phyloP scores from a whole-genome alignment of 2,113 vertebrate genomes.

The Poeciliopsis turrubarensis region DNA sequence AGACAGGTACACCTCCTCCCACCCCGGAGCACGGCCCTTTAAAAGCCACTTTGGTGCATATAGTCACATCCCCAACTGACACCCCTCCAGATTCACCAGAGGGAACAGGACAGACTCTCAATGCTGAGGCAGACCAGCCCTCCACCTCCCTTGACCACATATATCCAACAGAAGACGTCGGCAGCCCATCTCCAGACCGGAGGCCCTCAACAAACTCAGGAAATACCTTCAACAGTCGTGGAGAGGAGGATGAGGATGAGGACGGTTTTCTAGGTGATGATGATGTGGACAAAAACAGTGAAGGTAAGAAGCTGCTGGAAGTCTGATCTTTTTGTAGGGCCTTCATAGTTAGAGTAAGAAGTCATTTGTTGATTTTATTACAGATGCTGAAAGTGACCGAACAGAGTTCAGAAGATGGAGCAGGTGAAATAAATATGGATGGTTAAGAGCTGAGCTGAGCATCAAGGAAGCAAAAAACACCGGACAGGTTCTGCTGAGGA shows the following conservation, averaged over 20 bases:
- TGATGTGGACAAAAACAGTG: conserved; percentile 50
- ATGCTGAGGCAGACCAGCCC: conserved; percentile 33
- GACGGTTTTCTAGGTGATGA: conserved; percentile 49
- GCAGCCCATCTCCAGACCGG: conserved; percentile 13
- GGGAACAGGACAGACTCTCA: neutral
- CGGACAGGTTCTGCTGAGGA: conserved; percentile 8
- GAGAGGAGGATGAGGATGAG: conserved; percentile 10
- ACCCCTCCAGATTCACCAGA: conserved; percentile 35
- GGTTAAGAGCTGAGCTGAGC: neutral
- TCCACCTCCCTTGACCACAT: conserved; percentile 54
- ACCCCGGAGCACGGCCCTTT: conserved; percentile 46
- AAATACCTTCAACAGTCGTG: conserved; percentile 3
- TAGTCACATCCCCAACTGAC: conserved; percentile 37
- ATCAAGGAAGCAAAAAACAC: conserved; percentile 13
- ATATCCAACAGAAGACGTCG: conserved; percentile 2
- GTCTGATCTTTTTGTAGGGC: conserved; percentile 63
- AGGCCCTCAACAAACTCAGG: conserved; percentile 20
- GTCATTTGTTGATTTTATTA: conserved; percentile 45
- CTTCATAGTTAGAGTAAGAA: conserved; percentile 57
- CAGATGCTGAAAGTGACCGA: conserved; percentile 25
- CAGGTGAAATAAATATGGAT: conserved; percentile 20
- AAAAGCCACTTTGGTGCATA: conserved; percentile 42
- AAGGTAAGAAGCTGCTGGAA: conserved; percentile 63
- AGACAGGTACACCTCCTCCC: conserved; percentile 25
- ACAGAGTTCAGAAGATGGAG: conserved; percentile 7